A percentile compares a stretch with the other conserved stretches of the same genome.
These are phyloP conservation scores for Grammomys surdaster DNA, from an alignment of 2,113 vertebrate genomes.

Conservation along the genomic window DNA sequence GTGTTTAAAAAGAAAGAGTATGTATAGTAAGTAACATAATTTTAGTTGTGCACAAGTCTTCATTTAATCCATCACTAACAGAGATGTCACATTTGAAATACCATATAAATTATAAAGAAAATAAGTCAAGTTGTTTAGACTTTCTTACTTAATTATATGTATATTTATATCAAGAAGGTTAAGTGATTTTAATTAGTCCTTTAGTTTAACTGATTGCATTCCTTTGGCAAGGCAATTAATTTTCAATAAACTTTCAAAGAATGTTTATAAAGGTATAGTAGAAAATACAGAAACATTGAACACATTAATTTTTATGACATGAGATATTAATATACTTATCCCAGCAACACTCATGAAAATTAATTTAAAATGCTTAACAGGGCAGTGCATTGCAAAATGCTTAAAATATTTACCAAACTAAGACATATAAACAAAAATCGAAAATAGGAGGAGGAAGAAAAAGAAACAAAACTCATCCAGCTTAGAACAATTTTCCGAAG, in stretches of 20 bases:
- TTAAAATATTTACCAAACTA: slow-evolving; percentile 61
- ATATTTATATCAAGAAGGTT: slow-evolving; percentile 40
- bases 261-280: slow-evolving; percentile 1
- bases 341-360: slow-evolving; percentile 20
- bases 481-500: not conserved
- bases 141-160: not conserved
- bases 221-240: slow-evolving; percentile 60
- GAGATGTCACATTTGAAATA: slow-evolving; percentile 29
- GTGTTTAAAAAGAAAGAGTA: not conserved
- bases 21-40: not conserved
- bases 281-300: not conserved
- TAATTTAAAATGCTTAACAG: slow-evolving; percentile 70
- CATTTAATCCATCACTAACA: not conserved
- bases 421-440: not conserved
- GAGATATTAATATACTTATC: slow-evolving; percentile 42
- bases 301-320: slow-evolving; percentile 59
- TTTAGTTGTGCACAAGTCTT: not conserved
- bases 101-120: slow-evolving; percentile 17
- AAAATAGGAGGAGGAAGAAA: not conserved
- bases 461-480: not conserved
- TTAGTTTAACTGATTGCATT: slow-evolving; percentile 35
- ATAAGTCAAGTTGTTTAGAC: slow-evolving; percentile 6
- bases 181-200: slow-evolving; percentile 46
- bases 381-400: not conserved
- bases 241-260: slow-evolving; percentile 46